phyloP scores from a whole-genome alignment of 1,140 invertebrate genomes.

The Battus philenor region DNA sequence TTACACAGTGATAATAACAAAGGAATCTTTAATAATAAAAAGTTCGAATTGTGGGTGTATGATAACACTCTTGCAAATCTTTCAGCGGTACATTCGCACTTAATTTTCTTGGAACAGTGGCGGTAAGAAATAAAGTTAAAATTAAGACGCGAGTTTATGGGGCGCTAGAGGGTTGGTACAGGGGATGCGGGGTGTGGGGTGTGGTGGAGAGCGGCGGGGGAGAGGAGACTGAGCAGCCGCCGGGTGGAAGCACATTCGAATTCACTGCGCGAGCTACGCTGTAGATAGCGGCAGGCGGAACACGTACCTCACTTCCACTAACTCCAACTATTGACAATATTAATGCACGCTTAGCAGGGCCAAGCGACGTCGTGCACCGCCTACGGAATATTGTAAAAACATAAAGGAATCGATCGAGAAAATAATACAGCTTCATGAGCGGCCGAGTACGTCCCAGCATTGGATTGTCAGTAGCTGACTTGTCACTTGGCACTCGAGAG shows the following conservation, averaged over 20 bases:
- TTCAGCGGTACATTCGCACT: conserved; percentile 67
- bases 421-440: background rate
- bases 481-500: no score
- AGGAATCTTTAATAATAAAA: no score
- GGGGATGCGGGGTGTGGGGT: conserved; percentile 64
- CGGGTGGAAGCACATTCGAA: conserved; percentile 64
- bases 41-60: conserved; percentile 30
- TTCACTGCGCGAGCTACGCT: conserved; percentile 68
- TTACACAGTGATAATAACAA: no score
- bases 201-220: conserved; percentile 54
- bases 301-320: conserved; percentile 74
- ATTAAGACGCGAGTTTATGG: conserved; percentile 75
- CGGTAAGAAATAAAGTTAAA: conserved; percentile 75
- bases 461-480: no score
- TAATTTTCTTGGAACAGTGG: conserved; percentile 71
- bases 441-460: background rate
- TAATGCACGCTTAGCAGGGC: conserved; percentile 72
- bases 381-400: conserved; percentile 49
- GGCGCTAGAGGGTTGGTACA: conserved; percentile 60
- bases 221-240: conserved; percentile 12
- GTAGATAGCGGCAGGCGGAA: conserved; percentile 73
- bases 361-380: conserved; percentile 55
- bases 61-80: conserved; percentile 50
- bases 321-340: conserved; percentile 75
- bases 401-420: conserved; percentile 20